Percentiles rank a stretch among this genome's conserved stretches.
These are phyloP conservation scores for Cherax destructor DNA, from an alignment of 1,140 invertebrate species.

Conservation along the genomic window DNA sequence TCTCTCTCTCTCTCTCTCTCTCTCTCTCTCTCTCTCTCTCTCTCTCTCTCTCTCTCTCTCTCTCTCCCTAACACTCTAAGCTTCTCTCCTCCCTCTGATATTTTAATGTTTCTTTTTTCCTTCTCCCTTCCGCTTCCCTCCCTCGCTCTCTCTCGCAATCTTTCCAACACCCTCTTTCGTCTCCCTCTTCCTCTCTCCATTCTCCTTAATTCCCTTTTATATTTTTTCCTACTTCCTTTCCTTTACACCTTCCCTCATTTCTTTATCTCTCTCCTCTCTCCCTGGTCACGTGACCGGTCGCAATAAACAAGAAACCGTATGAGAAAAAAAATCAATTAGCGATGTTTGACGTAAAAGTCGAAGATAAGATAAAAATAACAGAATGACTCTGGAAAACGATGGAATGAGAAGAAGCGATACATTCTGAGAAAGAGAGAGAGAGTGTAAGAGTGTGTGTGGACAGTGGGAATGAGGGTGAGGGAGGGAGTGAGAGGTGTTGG, in stretches of 20 bases:
- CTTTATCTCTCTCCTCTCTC: neutral
- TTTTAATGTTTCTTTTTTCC: neutral
- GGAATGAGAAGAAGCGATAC: too few relatives aligned
- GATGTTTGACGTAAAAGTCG: too few relatives aligned
- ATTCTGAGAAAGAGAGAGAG: too few relatives aligned
- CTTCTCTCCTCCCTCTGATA: neutral
- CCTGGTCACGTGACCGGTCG: too few relatives aligned
- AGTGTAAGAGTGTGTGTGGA: too few relatives aligned
- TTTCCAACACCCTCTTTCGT: too few relatives aligned
- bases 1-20: neutral
- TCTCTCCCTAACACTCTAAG: neutral
- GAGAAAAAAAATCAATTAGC: too few relatives aligned
- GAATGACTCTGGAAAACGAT: too few relatives aligned
- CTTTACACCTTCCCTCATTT: neutral
- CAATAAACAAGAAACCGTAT: too few relatives aligned
- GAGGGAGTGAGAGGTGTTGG: too few relatives aligned
- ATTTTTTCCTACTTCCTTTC: neutral
- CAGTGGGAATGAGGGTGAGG: too few relatives aligned
- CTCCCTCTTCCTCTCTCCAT: constrained; percentile 1
- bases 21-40: constrained; percentile 20
- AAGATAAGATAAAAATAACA: too few relatives aligned
- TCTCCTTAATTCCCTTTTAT: neutral
- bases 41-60: constrained; percentile 31
- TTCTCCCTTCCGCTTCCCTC: neutral
- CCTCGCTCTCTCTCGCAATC: neutral